These are phyloP conservation scores for Pampus argenteus DNA, from an alignment of 2,797 vertebrate species.

Conservation along the genomic window DNA sequence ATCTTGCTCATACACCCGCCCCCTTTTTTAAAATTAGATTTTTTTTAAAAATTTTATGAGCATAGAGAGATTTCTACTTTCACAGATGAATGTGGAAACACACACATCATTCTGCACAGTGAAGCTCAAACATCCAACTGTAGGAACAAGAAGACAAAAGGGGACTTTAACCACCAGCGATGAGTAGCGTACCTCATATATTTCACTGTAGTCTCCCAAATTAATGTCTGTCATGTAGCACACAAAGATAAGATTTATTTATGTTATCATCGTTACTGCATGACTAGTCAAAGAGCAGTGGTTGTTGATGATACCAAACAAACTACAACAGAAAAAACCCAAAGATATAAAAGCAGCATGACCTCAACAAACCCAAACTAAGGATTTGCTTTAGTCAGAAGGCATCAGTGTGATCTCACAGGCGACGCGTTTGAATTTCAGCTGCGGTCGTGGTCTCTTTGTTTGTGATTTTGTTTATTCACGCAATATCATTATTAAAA, in stretches of 20 bases:
- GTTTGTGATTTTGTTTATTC: conserved; percentile 49
- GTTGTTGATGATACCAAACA: neutral
- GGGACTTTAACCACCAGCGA: neutral
- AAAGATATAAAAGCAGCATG: neutral
- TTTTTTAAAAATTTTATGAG: too few relatives aligned
- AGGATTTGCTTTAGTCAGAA: conserved; percentile 14
- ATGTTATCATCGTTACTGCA: neutral
- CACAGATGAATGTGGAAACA: too few relatives aligned
- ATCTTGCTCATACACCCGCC: too few relatives aligned
- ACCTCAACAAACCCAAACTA: conserved; percentile 16
- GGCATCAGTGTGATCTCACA: conserved; percentile 27
- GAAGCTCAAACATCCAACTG: too few relatives aligned
- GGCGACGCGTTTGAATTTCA: conserved; percentile 29
- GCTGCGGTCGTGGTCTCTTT: conserved; percentile 48
- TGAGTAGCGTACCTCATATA: neutral
- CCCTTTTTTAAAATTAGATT: too few relatives aligned
- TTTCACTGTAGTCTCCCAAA: neutral
- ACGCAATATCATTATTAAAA: conserved; percentile 46
- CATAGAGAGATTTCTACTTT: too few relatives aligned
- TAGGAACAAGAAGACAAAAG: too few relatives aligned
- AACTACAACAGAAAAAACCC: neutral
- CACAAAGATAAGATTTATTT: neutral
- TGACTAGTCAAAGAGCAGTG: neutral
- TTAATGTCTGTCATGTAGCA: neutral
- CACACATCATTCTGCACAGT: too few relatives aligned